Conservation (phyloP, 2,888 invertebrate species). For the Fissipunctia ypsillon region DNA sequence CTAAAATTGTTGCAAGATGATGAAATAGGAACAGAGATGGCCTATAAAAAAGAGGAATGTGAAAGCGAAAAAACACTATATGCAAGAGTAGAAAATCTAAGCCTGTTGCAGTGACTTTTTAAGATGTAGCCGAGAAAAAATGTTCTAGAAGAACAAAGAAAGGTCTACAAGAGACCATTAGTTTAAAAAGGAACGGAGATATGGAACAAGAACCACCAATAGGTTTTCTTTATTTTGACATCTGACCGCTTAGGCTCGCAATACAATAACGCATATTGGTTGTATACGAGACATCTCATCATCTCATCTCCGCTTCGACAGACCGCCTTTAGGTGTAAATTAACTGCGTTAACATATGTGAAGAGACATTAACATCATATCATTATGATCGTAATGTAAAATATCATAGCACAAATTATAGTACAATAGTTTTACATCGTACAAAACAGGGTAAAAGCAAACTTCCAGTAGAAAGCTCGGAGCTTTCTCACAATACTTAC, state of each 20-base stretch:
- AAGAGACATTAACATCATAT: neutral
- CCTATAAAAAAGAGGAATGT: neutral
- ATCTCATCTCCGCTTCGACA: neutral
- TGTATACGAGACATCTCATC: neutral
- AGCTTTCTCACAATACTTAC: constrained; percentile 30
- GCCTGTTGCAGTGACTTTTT: neutral
- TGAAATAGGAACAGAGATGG: neutral
- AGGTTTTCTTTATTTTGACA: neutral
- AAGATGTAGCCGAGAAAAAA: neutral
- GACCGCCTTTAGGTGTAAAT: neutral
- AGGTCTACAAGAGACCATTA: neutral
- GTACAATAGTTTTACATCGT: constrained; percentile 1
- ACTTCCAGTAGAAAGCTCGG: neutral
- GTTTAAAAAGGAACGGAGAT: neutral
- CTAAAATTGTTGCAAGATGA: neutral
- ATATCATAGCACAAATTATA: neutral
- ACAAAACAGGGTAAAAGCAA: neutral
- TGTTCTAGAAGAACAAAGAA: neutral
- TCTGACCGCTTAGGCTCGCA: neutral
- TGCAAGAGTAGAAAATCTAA: neutral
- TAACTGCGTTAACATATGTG: neutral
- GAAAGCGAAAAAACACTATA: neutral
- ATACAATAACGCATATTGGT: neutral
- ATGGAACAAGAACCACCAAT: neutral
- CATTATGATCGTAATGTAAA: neutral